These are phyloP conservation scores for Ambastaia sidthimunki DNA, from an alignment of 2,797 vertebrate species.

Conservation along the genomic window DNA sequence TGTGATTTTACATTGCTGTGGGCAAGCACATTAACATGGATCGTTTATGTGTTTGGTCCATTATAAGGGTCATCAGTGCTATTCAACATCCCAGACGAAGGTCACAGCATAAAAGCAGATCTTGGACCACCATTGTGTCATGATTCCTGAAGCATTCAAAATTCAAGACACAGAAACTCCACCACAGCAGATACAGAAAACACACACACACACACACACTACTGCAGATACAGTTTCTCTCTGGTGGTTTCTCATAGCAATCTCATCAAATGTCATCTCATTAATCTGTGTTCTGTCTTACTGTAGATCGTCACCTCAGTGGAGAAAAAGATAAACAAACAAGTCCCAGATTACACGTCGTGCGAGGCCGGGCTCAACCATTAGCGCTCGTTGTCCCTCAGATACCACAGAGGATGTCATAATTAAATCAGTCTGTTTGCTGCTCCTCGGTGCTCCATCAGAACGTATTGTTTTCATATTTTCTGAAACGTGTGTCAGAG, in stretches of 20 bases:
- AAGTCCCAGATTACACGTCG: constrained; percentile 52
- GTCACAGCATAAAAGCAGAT: constrained; percentile 12
- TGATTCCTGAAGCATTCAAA: constrained; percentile 5
- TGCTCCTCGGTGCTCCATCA: constrained; percentile 31
- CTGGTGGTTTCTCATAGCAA: constrained; percentile 35
- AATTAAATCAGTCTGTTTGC: constrained; percentile 53
- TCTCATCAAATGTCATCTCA: constrained; percentile 52
- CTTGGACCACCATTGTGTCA: constrained; percentile 1
- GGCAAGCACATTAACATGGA: neutral
- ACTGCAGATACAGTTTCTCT: constrained; percentile 33
- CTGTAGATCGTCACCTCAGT: constrained; percentile 47
- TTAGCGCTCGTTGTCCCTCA: constrained; percentile 29
- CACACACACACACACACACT: neutral
- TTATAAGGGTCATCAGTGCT: constrained; percentile 1
- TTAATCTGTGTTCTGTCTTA: constrained; percentile 55
- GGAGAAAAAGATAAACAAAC: constrained; percentile 51
- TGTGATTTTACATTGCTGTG: neutral
- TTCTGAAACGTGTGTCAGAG: constrained; percentile 34
- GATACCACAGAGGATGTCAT: constrained; percentile 45
- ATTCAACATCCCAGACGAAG: neutral
- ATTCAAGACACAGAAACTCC: constrained; percentile 8
- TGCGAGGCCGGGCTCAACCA: constrained; percentile 25
- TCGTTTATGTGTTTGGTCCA: neutral
- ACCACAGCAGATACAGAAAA: constrained; percentile 4
- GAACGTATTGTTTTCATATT: constrained; percentile 36